Conservation (phyloP, 2,888 invertebrate species). For the Apodemia zela region DNA sequence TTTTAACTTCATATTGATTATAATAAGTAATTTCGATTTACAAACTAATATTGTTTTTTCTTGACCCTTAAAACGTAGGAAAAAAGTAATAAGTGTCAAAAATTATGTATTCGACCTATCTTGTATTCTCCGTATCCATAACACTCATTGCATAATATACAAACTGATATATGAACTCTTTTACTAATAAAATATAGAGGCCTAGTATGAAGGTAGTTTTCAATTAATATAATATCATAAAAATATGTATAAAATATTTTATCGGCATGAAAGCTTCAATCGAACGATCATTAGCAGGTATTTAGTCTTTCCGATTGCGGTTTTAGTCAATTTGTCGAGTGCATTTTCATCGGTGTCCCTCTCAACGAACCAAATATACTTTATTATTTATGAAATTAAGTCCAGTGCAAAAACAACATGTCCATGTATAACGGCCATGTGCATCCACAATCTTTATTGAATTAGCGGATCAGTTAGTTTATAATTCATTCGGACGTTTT, state of each 20-base stretch:
- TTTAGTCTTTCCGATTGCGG: slow-evolving; percentile 76
- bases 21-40: no score
- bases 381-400: slow-evolving; percentile 76
- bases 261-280: slow-evolving; percentile 44
- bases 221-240: no score
- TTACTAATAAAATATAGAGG: no score
- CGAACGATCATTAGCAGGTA: slow-evolving; percentile 73
- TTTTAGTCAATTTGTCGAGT: slow-evolving; percentile 75
- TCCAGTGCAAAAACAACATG: slow-evolving; percentile 63
- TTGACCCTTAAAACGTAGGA: no score
- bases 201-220: no score
- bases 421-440: slow-evolving; percentile 40
- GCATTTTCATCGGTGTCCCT: slow-evolving; percentile 68
- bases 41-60: no score
- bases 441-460: slow-evolving; percentile 55
- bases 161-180: no score
- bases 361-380: slow-evolving; percentile 57
- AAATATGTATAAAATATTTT: no score
- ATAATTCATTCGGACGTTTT: slow-evolving; percentile 35
- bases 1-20: no score
- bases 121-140: neutral
- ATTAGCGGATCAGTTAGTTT: slow-evolving; percentile 49
- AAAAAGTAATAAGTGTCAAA: no score
- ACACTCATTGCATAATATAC: no score
- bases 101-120: no score